Evolutionary conservation across 64 coral and sea anemone species (phyloP), one percentile per base, ranked within the genome.

Genomic region (Trachythela sp.): DNA sequence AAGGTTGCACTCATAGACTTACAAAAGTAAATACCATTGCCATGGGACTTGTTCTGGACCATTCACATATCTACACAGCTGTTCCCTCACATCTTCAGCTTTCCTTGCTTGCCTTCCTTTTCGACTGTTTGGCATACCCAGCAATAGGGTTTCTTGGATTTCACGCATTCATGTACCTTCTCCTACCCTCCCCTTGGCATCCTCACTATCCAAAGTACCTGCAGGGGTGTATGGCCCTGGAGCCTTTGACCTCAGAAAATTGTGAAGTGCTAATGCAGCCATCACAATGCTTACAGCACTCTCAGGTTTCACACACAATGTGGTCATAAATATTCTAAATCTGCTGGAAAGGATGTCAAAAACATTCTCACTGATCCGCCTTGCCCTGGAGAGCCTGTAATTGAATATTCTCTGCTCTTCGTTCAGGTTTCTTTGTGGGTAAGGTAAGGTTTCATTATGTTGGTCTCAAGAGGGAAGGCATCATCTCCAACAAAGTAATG

Each of bases 371-470:
- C 29, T 36, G 22, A 85, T 48, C 45, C 84, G 40, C 45, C 84
- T 85, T 14, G 20, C 42, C 22, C 84, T 41, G 14, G 84, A 85
- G 18, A 85, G 39, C 10, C 14, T 29, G 45, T 85, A 85, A 20
- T 85, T 85, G 20, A 48, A 40, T 13, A 85, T 48, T 77, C 87
- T 89, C 24, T 86, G 39, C 84, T 93, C 92, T 48, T 49, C 58
- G 36, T 39, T 76, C 39, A 93, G 40, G 51, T 77, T 27, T 40
- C 36, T 85, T 14, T 77, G 87, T n/a, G n/a, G n/a, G n/a, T n/a
- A 18, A 83, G 87, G 45, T 89, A 93, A 34, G 92, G 92, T 26
- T 89, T 86, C 50, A 93, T 76, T 39, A 93, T 85, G 64, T 86
- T 89, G 29, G 41, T 71, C 52, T 56, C 60, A 36, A 93, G 41